These are phyloP conservation scores for Gephyroberyx darwinii DNA, from an alignment of 2,797 vertebrate genomes.

Conservation along the genomic window DNA sequence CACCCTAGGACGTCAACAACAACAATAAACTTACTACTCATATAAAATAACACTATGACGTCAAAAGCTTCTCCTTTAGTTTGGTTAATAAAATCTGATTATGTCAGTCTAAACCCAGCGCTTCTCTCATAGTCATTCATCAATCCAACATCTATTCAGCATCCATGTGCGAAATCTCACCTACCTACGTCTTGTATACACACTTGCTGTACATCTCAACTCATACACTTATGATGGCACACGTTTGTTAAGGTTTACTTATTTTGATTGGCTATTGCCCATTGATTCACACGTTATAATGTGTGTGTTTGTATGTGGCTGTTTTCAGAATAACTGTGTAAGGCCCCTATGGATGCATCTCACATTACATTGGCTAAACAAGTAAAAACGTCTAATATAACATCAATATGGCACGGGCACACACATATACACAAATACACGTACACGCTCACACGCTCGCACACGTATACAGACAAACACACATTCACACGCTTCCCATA, in stretches of 20 bases:
- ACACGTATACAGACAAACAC: constrained; percentile 40
- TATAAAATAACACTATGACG: constrained; percentile 77
- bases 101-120: constrained; percentile 63
- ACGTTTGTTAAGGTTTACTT: constrained; percentile 61
- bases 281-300: constrained; percentile 50
- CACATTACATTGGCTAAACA: constrained; percentile 70
- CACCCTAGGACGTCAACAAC: constrained; percentile 71
- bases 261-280: constrained; percentile 69
- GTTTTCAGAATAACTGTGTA: constrained; percentile 40
- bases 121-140: constrained; percentile 48
- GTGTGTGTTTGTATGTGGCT: constrained; percentile 46
- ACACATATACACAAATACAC: constrained; percentile 27
- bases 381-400: constrained; percentile 72
- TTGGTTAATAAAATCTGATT: constrained; percentile 81
- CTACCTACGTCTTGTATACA: constrained; percentile 27
- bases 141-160: constrained; percentile 37
- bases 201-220: constrained; percentile 50
- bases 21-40: constrained; percentile 73
- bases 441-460: constrained; percentile 4
- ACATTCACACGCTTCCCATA: constrained; percentile 75
- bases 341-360: constrained; percentile 60
- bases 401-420: constrained; percentile 72
- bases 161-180: constrained; percentile 19
- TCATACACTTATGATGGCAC: constrained; percentile 67
- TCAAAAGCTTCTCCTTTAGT: constrained; percentile 76